A percentile compares a stretch with the other conserved stretches of the same genome.
phyloP scores from a whole-genome alignment of 2,888 invertebrate genomes.

The Argyra leucocephala region DNA sequence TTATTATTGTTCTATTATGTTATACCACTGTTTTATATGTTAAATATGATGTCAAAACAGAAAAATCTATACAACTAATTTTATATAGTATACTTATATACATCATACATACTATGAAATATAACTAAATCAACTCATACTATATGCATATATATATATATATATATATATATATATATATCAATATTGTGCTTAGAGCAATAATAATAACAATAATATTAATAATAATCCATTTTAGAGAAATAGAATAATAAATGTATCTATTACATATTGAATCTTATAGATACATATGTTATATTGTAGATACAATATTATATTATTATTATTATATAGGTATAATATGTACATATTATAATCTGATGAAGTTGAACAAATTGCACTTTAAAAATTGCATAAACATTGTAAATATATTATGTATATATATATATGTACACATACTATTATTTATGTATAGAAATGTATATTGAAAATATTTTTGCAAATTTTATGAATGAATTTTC shows the following conservation, averaged over 20 bases:
- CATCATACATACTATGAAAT: background rate
- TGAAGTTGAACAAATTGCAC: background rate
- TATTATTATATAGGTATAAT: background rate
- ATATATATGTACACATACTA: background rate
- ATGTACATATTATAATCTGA: background rate
- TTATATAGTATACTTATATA: background rate
- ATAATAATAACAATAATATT: background rate
- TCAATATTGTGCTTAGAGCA: background rate
- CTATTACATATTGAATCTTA: background rate
- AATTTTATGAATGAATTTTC: conserved; percentile 11
- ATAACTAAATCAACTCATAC: too few species aligned
- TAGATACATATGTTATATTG: background rate
- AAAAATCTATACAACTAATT: background rate
- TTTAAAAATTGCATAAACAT: background rate
- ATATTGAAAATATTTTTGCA: background rate
- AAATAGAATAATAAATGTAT: background rate
- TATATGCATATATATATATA: background rate
- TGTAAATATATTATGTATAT: background rate
- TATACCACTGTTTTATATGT: too few species aligned
- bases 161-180: background rate
- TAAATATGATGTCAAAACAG: background rate
- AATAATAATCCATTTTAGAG: background rate
- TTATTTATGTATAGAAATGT: background rate
- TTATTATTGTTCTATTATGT: background rate
- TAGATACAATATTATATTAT: background rate